A percentile compares a stretch with the other conserved stretches of the same genome.
These are phyloP conservation scores for Lates calcarifer DNA, from an alignment of 2,113 vertebrate species.

Conservation along the genomic window DNA sequence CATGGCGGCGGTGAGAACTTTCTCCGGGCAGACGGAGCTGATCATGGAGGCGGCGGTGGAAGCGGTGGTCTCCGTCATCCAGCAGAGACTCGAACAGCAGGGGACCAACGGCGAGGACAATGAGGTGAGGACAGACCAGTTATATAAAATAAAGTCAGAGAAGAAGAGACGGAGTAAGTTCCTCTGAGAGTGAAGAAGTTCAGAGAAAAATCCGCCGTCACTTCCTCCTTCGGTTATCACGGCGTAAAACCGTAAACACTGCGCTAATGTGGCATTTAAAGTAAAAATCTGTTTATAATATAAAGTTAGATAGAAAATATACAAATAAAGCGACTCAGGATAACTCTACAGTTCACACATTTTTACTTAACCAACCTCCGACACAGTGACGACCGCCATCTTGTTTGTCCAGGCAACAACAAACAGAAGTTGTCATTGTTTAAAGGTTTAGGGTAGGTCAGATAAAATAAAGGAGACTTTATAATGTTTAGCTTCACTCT, in stretches of 20 bases:
- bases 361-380: not conserved
- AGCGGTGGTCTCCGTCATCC: not conserved
- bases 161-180: not conserved
- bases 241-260: not conserved
- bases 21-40: slow-evolving; percentile 52
- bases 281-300: not conserved
- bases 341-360: too few relatives aligned
- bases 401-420: not conserved
- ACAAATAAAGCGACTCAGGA: too few relatives aligned
- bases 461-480: not conserved
- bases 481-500: not conserved
- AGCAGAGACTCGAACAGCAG: not conserved
- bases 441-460: not conserved
- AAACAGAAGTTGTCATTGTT: not conserved
- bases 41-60: slow-evolving; percentile 65
- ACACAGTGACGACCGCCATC: not conserved
- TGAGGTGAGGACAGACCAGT: slow-evolving; percentile 7
- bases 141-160: too few relatives aligned
- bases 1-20: slow-evolving; percentile 34
- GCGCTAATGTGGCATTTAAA: not conserved
- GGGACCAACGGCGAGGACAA: not conserved
- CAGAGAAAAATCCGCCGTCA: slow-evolving; percentile 38
- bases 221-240: slow-evolving; percentile 47
- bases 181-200: not conserved
- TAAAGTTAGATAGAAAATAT: not conserved